Evolutionary conservation across 2,113 vertebrate genomes (phyloP), one percentile per base, ranked within the genome.

Genomic region (Australoheros scitulus): DNA sequence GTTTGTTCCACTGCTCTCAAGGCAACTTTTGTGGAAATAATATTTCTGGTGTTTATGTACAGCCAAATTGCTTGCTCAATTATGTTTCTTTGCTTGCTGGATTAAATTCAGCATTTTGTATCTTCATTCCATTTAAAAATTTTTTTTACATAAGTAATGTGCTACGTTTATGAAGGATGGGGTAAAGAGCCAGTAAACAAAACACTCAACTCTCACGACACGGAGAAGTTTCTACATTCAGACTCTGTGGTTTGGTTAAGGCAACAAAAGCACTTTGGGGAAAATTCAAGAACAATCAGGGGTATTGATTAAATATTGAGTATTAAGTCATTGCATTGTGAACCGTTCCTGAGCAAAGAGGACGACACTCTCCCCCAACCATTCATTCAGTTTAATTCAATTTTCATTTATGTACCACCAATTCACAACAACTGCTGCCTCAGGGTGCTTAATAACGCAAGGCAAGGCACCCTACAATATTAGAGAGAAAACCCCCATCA

Each of bases 151-250:
- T 36, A 17, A 63, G 9, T n/a, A 34, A 63, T 10, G 29, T 38
- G 18, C 32, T 18, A 22, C 41, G 61, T 78, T 61, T 22, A 77
- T 32, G 24, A 65, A 63, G 17, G 17, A 36, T 36, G 61, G 61
- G 55, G 20, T 56, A 56, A 56, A 72, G 26, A 72, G 47, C 20
- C 68, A 72, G 43, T 32, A 70, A 70, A 68, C 38, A 68, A 70
- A 70, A 43, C 52, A 55, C 52, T 56, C 3, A 1, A 56, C 3
- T 10, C 52, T 55, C 52, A n/a, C 7, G 20, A 7, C 6, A 52
- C 65, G 52, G 43, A 72, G 24, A 43, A 4, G 29, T 43, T 18
- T 72, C 29, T 52, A 32, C 10, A 72, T 72, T 47, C 65, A 72
- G 68, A 52, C 18, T 55, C 26, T 55, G 6, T 20, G 65, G 10